A percentile compares a stretch with the other conserved stretches of the same genome.
These are phyloP conservation scores for Threskiornis aethiopicus DNA, from an alignment of 2,797 vertebrate species.

Conservation along the genomic window DNA sequence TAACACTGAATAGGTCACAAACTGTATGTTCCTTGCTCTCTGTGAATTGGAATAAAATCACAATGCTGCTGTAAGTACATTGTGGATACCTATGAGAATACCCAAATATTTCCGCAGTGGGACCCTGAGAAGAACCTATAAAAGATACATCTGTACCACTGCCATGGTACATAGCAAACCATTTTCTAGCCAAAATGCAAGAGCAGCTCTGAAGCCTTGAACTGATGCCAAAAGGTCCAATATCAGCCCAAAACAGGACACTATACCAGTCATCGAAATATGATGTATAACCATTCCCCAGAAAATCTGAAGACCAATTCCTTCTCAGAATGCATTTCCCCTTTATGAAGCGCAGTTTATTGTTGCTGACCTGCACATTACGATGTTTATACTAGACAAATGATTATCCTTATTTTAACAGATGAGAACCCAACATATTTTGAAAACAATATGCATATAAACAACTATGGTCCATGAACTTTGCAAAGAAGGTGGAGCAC, in stretches of 20 bases:
- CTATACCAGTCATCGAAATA: background rate
- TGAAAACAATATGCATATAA: background rate
- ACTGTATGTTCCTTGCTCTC: background rate
- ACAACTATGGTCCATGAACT: background rate
- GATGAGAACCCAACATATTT: background rate
- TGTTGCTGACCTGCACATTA: background rate
- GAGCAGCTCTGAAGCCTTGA: background rate
- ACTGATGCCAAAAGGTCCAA: background rate
- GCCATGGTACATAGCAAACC: background rate
- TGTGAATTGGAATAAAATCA: background rate
- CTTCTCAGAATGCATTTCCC: background rate
- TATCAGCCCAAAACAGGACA: background rate
- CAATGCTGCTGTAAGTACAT: background rate
- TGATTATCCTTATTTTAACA: background rate
- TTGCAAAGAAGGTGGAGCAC: background rate
- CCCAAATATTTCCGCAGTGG: background rate
- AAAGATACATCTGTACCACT: background rate
- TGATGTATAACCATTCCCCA: background rate
- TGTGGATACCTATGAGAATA: background rate
- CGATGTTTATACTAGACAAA: background rate
- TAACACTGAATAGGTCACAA: background rate
- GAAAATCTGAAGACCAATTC: background rate
- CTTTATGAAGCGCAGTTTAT: background rate
- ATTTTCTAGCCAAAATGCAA: background rate
- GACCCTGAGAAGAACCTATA: background rate